These are phyloP conservation scores for Ageneiosus marmoratus DNA, from an alignment of 2,113 vertebrate genomes.

Conservation along the genomic window DNA sequence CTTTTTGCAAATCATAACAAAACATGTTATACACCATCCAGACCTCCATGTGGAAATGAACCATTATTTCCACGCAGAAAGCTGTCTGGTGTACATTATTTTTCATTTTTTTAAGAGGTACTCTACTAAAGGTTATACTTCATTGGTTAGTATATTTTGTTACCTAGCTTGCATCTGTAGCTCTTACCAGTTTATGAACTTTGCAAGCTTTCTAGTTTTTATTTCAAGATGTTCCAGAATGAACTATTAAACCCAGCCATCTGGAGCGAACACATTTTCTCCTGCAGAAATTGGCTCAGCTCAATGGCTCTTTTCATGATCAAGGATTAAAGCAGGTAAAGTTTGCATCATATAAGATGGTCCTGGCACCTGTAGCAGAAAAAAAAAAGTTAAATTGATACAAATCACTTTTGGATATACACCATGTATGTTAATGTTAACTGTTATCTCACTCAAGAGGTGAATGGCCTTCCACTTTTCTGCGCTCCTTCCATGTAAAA, in stretches of 20 bases:
- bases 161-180: constrained; percentile 13
- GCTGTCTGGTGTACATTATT: neutral
- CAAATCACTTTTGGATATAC: constrained; percentile 17
- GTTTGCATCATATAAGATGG: constrained; percentile 38
- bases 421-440: constrained; percentile 42
- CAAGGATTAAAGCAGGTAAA: constrained; percentile 52
- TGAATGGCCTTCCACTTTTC: neutral
- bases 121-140: neutral
- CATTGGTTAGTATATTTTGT: neutral
- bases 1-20: neutral
- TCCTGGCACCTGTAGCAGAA: constrained; percentile 20
- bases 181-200: constrained; percentile 23
- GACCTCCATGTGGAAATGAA: neutral
- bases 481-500: constrained; percentile 6
- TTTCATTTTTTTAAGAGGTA: neutral
- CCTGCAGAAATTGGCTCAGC: constrained; percentile 47
- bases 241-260: constrained; percentile 48
- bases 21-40: neutral
- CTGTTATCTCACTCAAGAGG: constrained; percentile 42
- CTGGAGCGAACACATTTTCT: constrained; percentile 48
- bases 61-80: neutral
- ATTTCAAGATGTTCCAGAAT: constrained; percentile 50
- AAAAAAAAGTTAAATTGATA: constrained; percentile 49
- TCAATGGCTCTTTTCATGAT: constrained; percentile 49
- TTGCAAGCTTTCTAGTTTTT: constrained; percentile 46